Conservation (phyloP, 2,888 invertebrate species). For the Sturmia bella region DNA sequence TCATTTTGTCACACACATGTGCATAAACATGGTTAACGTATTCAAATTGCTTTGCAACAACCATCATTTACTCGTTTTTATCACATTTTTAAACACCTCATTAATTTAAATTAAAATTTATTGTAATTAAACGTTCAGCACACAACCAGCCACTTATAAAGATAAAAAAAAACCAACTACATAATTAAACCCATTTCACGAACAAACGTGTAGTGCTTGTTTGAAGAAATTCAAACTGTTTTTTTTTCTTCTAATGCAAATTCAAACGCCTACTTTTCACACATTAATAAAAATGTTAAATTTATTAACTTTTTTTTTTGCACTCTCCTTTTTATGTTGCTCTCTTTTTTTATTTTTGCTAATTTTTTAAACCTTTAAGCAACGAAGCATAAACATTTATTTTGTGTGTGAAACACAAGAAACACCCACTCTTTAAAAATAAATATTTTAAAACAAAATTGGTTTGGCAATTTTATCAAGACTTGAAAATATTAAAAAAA, state of each 20-base stretch:
- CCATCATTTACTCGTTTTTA: slow-evolving; percentile 1
- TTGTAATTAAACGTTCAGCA: slow-evolving; percentile 33
- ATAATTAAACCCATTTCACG: slow-evolving; percentile 41
- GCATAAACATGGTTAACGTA: not conserved
- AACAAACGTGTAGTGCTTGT: slow-evolving; percentile 11
- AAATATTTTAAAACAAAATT: slow-evolving; percentile 55
- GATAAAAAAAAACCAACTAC: not conserved
- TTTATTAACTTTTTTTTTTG: slow-evolving; percentile 38
- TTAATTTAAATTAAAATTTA: slow-evolving; percentile 61
- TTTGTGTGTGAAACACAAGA: slow-evolving; percentile 28
- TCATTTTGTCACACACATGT: too few relatives aligned
- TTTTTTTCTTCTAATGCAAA: slow-evolving; percentile 35
- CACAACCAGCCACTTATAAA: not conserved
- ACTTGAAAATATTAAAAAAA: too few relatives aligned
- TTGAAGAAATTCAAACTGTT: slow-evolving; percentile 11
- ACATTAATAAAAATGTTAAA: slow-evolving; percentile 68
- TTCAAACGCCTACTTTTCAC: slow-evolving; percentile 67
- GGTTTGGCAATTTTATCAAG: slow-evolving; percentile 51
- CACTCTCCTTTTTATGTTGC: slow-evolving; percentile 30
- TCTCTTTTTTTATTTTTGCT: not conserved
- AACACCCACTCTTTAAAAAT: slow-evolving; percentile 62
- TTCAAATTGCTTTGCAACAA: slow-evolving; percentile 1
- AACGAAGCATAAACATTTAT: slow-evolving; percentile 55
- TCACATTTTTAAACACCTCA: slow-evolving; percentile 55
- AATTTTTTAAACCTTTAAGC: slow-evolving; percentile 46